Base-by-base conservation (phyloP, 2,888 invertebrate species). In the Gandaritis pyraliata region DNA sequence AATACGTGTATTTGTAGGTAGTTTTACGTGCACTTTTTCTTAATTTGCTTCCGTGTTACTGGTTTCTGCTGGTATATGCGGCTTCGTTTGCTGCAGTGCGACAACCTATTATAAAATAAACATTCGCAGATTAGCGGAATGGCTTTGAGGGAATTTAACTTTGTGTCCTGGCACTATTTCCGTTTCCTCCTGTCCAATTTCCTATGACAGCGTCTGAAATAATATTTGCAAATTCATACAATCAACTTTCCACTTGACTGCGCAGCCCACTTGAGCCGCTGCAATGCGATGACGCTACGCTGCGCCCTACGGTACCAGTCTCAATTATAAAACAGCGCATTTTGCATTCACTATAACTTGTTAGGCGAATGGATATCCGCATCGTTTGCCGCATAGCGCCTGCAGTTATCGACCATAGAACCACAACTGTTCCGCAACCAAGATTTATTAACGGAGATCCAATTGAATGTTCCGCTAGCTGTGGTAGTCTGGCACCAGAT, bases 371-470 rank as follows among this genome's bases (percentile, higher is more conserved):
- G 68, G 62, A 54, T 64, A 65, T 61, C 69, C 67, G 69, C 71
- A 71, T 64, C 48, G 68, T 45, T 65, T 65, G 63, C 63, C 69
- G 69, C 70, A 71, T 55, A 64, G 67, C 69, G 66, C 49, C 60
- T 60, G 64, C 64, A 64, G 55, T 53, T 64, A 64, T 64, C 64
- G 64, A 64, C 59, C 64, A 59, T 64, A 39, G 59, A 52, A 63
- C n/a, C n/a, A 61, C 51, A 47, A 59, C 52, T 58, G 59, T 52
- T 59, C 58, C 50, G 39, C 46, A 46, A 62, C 33, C 46, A 46
- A 62, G 58, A 58, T 58, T 62, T 58, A 54, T 54, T 48, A 48
- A 38, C 54, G 43, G 41, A 48, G 41, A 30, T 39, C 61, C 54
- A 62, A 53, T 59, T 59, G 13, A 59, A 59, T 48, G 52, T 62